These are phyloP conservation scores for Electrophaes corylata DNA, from an alignment of 2,888 invertebrate species.

Conservation along the genomic window DNA sequence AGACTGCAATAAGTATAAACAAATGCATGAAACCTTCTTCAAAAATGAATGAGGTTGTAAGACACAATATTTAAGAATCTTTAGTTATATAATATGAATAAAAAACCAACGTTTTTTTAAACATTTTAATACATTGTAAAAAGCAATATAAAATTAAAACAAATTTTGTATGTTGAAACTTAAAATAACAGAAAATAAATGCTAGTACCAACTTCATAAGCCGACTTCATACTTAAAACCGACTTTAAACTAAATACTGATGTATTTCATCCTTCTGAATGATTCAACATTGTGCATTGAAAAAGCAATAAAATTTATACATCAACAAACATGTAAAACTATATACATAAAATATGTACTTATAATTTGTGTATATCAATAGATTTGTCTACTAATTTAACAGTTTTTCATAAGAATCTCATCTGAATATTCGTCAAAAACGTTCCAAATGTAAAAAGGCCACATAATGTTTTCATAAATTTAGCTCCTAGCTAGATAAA, in stretches of 20 bases:
- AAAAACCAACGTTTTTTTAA: constrained; percentile 20
- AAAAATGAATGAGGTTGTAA: no score
- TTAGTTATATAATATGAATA: constrained; percentile 16
- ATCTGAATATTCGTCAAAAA: constrained; percentile 19
- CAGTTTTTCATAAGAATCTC: constrained; percentile 29
- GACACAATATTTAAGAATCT: constrained; percentile 36
- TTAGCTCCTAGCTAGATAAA: constrained; percentile 11
- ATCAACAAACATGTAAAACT: constrained; percentile 31
- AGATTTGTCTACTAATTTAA: constrained; percentile 23
- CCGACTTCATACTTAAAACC: no score
- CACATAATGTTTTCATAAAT: constrained; percentile 27
- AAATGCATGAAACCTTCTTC: constrained; percentile 47
- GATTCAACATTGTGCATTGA: constrained; percentile 19
- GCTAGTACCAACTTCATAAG: constrained; percentile 38
- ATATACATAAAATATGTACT: constrained; percentile 26
- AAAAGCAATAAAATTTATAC: constrained; percentile 11
- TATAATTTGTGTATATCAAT: constrained; percentile 18
- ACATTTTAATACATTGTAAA: constrained; percentile 34
- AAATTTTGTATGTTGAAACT: constrained; percentile 22
- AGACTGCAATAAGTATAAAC: constrained; percentile 48
- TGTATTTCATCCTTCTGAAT: not conserved
- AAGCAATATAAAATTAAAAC: constrained; percentile 35
- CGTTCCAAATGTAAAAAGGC: constrained; percentile 30
- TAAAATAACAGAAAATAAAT: constrained; percentile 30
- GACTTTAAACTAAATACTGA: constrained; percentile 19